These are phyloP conservation scores for Selenia dentaria DNA, from an alignment of 2,888 invertebrate species.

Conservation along the genomic window DNA sequence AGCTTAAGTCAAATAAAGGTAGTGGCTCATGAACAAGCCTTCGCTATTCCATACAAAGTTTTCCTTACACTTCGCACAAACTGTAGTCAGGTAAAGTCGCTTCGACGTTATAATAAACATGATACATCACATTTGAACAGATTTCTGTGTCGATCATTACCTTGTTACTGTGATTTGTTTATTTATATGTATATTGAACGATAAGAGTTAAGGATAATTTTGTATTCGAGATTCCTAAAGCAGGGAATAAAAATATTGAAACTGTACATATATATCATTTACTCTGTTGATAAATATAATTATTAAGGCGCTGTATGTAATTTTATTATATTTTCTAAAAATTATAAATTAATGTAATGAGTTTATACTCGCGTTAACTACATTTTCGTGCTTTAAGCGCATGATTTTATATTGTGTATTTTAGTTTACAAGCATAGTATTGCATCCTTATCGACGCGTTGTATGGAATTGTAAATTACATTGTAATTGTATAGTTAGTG, in stretches of 20 bases:
- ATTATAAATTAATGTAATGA: slow-evolving; percentile 33
- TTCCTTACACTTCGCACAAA: slow-evolving; percentile 23
- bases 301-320: slow-evolving; percentile 42
- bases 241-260: slow-evolving; percentile 36
- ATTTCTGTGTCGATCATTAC: slow-evolving; percentile 50
- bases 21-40: too few relatives aligned
- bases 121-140: slow-evolving; percentile 62
- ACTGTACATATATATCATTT: slow-evolving; percentile 49
- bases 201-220: slow-evolving; percentile 52
- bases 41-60: too few relatives aligned
- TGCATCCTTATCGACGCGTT: slow-evolving; percentile 59
- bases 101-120: neutral
- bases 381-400: slow-evolving; percentile 77
- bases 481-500: slow-evolving; percentile 44
- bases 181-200: slow-evolving; percentile 54
- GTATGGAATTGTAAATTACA: slow-evolving; percentile 67
- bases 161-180: slow-evolving; percentile 80
- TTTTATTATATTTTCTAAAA: slow-evolving; percentile 35
- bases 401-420: slow-evolving; percentile 72
- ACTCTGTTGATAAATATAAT: slow-evolving; percentile 51
- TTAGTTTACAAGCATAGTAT: slow-evolving; percentile 57
- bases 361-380: slow-evolving; percentile 50
- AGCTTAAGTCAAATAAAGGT: too few relatives aligned
- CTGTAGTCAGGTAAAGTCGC: slow-evolving; percentile 27
- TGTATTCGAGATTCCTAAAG: slow-evolving; percentile 61